Base-by-base conservation (phyloP, 92 coral and sea anemone genomes). In the Siderastrea siderea region DNA sequence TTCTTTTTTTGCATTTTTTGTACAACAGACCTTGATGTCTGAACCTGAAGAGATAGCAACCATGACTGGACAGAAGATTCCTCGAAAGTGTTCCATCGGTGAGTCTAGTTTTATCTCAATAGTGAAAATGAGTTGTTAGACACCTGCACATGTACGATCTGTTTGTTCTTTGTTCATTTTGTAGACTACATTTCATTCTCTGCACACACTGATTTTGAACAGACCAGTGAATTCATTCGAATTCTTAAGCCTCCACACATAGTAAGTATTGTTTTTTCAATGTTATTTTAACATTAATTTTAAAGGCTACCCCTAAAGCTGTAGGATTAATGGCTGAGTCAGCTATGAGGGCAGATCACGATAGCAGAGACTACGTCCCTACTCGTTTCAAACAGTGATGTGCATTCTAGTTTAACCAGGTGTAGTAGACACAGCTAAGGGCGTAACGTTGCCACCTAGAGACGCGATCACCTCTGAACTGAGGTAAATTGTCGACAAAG, bases 181-280 rank as follows among this genome's bases (percentile, higher is more conserved):
- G 67, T 78, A 97, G 99, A 97, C 84, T 97, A 97, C 82, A 97
- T 97, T 84, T 97, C 99, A 12, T 97, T 97, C 65, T 97, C 99
- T 7, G 99, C 99, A 7, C 99, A 97, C 90, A 97, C 99, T 14
- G 99, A 97, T 77, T 97, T 93, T 60, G 99, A 97, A 78, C 99
- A 97, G 68, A 97, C 99, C 45, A 97, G 99, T 79, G 99, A 97
- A 59, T 97, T 97, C 79, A 97, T 97, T 47, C 92, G 99, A 75
- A 93, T 81, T 6, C 87, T 97, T 9, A 96, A 92, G 82, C 99
- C 99, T 52, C 99, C 95, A 3, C 98, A 97, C 80, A 96, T 97
- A 58, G 99, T 96, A 80, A 95, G 99, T 93, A 71, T 19, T 15
- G 16, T 82, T 47, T 3, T 4, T 65, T 16, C 70, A 7, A 48